Conservation (phyloP, 2,888 invertebrate genomes). For the Acronicta leporina region DNA sequence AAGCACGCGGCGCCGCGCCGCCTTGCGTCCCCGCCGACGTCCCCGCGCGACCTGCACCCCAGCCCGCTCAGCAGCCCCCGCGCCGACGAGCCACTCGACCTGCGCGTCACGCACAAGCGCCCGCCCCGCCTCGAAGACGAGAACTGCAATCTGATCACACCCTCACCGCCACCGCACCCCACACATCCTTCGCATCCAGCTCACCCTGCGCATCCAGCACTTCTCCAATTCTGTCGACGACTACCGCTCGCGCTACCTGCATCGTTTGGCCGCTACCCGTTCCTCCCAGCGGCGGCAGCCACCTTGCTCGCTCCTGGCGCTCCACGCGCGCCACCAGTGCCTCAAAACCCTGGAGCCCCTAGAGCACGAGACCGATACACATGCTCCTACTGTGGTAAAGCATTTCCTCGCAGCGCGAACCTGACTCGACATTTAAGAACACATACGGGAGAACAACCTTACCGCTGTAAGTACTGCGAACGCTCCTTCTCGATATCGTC, state of each 20-base stretch:
- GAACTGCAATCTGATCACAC: slow-evolving; percentile 94
- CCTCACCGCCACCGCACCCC: slow-evolving; percentile 89
- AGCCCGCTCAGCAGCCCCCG: slow-evolving; percentile 86
- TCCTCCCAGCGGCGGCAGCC: slow-evolving; percentile 85
- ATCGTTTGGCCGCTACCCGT: slow-evolving; percentile 85
- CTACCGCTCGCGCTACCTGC: slow-evolving; percentile 84
- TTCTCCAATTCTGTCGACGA: slow-evolving; percentile 83
- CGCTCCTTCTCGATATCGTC: slow-evolving; percentile 99
- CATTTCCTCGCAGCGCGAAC: slow-evolving; percentile 99
- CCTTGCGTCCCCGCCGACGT: slow-evolving; percentile 90
- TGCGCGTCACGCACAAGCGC: slow-evolving; percentile 96
- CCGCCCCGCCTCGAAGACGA: slow-evolving; percentile 93
- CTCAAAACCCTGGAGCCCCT: slow-evolving; percentile 84
- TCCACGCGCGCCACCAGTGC: slow-evolving; percentile 79
- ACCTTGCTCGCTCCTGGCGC: slow-evolving; percentile 82
- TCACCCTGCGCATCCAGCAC: slow-evolving; percentile 88
- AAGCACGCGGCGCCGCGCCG: slow-evolving; percentile 97
- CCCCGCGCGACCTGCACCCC: slow-evolving; percentile 81
- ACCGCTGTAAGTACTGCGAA: slow-evolving; percentile 99
- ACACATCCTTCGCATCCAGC: slow-evolving; percentile 89
- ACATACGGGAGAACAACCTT: slow-evolving; percentile 99
- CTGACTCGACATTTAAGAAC: slow-evolving; percentile 98
- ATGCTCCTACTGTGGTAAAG: slow-evolving; percentile 99
- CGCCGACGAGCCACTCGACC: slow-evolving; percentile 95
- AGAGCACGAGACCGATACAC: slow-evolving; percentile 97